These are phyloP conservation scores for Bradypodion pumilum DNA, from an alignment of 2,797 vertebrate species.

Conservation along the genomic window DNA sequence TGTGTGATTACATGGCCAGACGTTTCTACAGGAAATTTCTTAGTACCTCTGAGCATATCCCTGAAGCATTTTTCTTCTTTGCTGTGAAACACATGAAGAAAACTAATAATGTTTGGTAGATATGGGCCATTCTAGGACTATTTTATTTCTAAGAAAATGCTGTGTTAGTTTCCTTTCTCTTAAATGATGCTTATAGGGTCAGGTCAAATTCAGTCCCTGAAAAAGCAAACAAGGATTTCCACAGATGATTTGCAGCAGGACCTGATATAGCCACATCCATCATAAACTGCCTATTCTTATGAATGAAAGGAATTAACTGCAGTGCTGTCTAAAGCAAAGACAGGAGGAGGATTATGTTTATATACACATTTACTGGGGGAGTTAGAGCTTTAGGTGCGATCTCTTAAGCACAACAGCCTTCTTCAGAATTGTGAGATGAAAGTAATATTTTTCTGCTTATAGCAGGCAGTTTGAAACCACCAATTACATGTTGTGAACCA, in stretches of 20 bases:
- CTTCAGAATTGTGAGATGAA: slow-evolving; percentile 44
- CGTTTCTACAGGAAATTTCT: no score
- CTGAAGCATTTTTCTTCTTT: not conserved
- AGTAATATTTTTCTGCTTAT: slow-evolving; percentile 18
- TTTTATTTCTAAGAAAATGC: not conserved
- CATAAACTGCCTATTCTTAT: not conserved
- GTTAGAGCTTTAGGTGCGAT: not conserved
- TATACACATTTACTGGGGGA: slow-evolving; percentile 23
- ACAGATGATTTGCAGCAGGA: not conserved
- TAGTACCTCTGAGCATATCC: not conserved
- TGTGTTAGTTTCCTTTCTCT: not conserved
- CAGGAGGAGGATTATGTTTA: not conserved
- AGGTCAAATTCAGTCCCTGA: not conserved
- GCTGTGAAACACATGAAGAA: not conserved
- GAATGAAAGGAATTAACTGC: not conserved
- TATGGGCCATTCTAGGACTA: not conserved
- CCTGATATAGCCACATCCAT: not conserved
- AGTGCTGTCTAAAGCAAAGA: not conserved
- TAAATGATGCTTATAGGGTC: not conserved
- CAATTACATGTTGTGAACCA: slow-evolving; percentile 30
- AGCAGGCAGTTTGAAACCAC: slow-evolving; percentile 25
- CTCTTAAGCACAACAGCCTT: slow-evolving; percentile 34
- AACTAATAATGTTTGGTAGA: not conserved
- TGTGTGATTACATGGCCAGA: not conserved
- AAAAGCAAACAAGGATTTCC: slow-evolving; percentile 9